Evolutionary conservation across 2,113 vertebrate species (phyloP).

Genomic region (Saimiri boliviensis): DNA sequence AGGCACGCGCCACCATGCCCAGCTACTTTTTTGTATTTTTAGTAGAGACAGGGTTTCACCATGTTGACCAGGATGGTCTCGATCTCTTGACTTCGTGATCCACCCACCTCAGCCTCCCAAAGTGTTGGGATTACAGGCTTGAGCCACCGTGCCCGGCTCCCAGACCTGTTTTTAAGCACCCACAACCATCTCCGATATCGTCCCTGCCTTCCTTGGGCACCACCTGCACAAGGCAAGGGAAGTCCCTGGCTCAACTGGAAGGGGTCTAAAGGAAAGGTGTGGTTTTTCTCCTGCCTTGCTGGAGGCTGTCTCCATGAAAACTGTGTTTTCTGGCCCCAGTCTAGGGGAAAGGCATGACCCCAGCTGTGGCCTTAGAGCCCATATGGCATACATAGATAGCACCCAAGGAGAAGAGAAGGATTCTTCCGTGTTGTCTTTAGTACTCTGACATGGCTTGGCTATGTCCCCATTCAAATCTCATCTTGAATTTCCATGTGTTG

Average conservation of each 20-base stretch:
- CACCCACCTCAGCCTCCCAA: no score
- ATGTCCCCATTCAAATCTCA: no score
- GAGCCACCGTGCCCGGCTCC: no score
- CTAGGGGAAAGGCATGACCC: neutral
- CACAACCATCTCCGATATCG: neutral
- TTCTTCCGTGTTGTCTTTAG: neutral
- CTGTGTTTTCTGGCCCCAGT: neutral
- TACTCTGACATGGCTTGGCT: neutral
- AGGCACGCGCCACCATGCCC: no score
- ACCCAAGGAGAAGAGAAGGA: neutral
- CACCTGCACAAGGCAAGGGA: neutral
- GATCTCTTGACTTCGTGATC: no score
- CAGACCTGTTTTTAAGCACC: neutral
- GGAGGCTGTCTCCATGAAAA: neutral
- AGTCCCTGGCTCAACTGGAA: neutral
- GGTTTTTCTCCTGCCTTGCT: neutral
- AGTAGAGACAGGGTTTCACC: no score
- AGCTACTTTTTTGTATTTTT: no score
- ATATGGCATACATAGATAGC: neutral
- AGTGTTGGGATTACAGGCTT: no score
- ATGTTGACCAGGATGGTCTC: no score
- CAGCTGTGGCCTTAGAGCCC: neutral
- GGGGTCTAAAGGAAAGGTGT: neutral
- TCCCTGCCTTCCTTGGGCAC: neutral
- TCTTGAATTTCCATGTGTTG: no score